Percentiles rank a stretch among this genome's conserved stretches.
These are phyloP conservation scores for Cheilosia impressa DNA, from an alignment of 2,888 invertebrate species.

Conservation along the genomic window DNA sequence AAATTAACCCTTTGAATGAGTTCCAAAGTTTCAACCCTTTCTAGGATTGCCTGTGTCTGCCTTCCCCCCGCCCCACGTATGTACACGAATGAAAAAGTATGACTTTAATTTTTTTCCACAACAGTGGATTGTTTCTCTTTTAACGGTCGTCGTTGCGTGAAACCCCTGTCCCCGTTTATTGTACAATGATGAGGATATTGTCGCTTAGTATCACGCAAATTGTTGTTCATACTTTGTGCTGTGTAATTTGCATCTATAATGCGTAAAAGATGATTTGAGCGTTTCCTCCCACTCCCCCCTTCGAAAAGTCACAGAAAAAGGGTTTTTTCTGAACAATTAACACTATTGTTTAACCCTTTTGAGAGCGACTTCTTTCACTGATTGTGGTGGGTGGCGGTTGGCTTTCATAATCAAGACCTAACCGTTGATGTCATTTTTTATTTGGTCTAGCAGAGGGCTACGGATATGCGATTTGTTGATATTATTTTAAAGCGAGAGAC, in stretches of 20 bases:
- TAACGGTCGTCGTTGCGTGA: neutral
- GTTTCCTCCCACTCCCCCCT: neutral
- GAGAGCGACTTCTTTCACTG: neutral
- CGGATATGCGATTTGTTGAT: slow-evolving; percentile 34
- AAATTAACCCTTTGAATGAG: slow-evolving; percentile 69
- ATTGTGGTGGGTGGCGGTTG: slow-evolving; percentile 20
- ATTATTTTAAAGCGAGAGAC: slow-evolving; percentile 38
- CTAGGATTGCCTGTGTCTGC: neutral
- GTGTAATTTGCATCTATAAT: slow-evolving; percentile 66
- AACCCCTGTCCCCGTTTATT: neutral
- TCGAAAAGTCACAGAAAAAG: slow-evolving; percentile 22
- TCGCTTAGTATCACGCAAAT: slow-evolving; percentile 57
- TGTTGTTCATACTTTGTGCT: slow-evolving; percentile 38
- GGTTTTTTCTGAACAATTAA: slow-evolving; percentile 71
- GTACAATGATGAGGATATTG: slow-evolving; percentile 51
- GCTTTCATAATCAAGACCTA: slow-evolving; percentile 54
- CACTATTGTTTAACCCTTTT: slow-evolving; percentile 70
- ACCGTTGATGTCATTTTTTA: slow-evolving; percentile 50
- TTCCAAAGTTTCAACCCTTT: slow-evolving; percentile 46
- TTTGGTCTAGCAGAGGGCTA: neutral
- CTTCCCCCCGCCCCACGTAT: neutral
- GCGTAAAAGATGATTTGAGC: slow-evolving; percentile 62
- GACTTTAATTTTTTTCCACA: slow-evolving; percentile 36
- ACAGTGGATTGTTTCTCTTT: slow-evolving; percentile 13
- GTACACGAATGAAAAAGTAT: slow-evolving; percentile 8